Evolutionary conservation across 2,797 vertebrate genomes (phyloP).

Genomic region (Florisuga fusca): DNA sequence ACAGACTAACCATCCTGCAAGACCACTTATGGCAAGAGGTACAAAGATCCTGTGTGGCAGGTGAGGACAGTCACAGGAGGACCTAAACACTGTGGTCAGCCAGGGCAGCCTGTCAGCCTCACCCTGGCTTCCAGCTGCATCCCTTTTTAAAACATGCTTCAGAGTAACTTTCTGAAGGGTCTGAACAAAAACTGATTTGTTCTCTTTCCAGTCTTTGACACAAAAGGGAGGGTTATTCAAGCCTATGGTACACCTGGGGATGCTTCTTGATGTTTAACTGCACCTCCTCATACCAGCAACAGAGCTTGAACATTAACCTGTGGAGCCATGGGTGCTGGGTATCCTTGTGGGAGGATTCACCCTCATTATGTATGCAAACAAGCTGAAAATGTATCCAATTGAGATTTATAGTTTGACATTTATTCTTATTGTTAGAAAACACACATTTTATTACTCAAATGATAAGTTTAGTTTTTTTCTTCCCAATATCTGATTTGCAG

Average conservation of each 20-base stretch:
- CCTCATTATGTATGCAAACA: background rate
- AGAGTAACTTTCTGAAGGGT: background rate
- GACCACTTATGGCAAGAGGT: accelerated
- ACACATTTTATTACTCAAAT: background rate
- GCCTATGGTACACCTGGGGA: background rate
- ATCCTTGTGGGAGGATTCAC: background rate
- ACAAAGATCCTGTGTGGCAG: accelerated
- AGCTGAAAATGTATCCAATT: background rate
- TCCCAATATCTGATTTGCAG: background rate
- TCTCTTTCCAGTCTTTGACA: no score
- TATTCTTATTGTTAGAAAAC: background rate
- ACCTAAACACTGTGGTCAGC: background rate
- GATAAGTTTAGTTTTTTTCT: background rate
- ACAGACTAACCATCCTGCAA: background rate
- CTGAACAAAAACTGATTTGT: background rate
- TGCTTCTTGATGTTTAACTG: background rate
- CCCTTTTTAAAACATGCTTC: background rate
- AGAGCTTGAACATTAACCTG: background rate
- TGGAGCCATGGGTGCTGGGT: background rate
- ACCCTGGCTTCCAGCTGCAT: background rate
- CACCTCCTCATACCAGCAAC: background rate
- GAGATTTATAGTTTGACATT: background rate
- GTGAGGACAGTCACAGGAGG: background rate
- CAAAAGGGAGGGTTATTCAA: background rate
- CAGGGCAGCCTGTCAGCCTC: background rate